Conservation (phyloP, 2,113 vertebrate species). For the Pollachius pollachius region DNA sequence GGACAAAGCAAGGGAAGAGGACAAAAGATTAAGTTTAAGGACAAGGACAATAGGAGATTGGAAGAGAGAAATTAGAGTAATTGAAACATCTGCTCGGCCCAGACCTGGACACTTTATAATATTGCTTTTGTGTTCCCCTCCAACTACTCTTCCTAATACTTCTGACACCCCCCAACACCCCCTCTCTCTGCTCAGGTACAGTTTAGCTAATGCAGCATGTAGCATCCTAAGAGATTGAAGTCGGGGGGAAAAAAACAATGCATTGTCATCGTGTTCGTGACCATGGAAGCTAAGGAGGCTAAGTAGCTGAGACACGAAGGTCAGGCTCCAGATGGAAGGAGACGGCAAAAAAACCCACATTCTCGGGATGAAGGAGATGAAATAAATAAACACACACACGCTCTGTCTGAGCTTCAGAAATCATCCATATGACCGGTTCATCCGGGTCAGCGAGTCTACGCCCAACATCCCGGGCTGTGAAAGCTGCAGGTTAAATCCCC, state of each 20-base stretch:
- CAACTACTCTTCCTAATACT: constrained; percentile 52
- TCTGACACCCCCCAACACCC: constrained; percentile 15
- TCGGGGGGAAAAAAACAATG: background rate
- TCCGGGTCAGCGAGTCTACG: no score
- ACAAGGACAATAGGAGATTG: constrained; percentile 14
- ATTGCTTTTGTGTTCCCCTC: constrained; percentile 56
- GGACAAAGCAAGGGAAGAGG: constrained; percentile 19
- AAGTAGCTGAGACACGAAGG: no score
- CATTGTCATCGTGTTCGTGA: background rate
- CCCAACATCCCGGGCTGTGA: no score
- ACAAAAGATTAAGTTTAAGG: constrained; percentile 17
- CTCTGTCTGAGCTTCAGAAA: no score
- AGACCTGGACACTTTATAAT: constrained; percentile 59
- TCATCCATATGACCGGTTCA: no score
- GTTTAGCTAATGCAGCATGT: background rate
- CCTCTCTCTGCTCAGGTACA: constrained; percentile 35
- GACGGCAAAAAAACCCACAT: no score
- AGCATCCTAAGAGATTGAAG: background rate
- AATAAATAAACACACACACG: no score
- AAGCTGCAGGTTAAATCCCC: no score
- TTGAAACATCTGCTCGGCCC: constrained; percentile 56
- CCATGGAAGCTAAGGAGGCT: no score
- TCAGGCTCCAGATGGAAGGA: no score
- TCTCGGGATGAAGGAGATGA: no score
- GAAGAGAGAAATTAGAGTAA: constrained; percentile 38